Evolutionary conservation across 2,797 vertebrate species (phyloP), one percentile per base, ranked within the genome.

Genomic region (Graptemys geographica): DNA sequence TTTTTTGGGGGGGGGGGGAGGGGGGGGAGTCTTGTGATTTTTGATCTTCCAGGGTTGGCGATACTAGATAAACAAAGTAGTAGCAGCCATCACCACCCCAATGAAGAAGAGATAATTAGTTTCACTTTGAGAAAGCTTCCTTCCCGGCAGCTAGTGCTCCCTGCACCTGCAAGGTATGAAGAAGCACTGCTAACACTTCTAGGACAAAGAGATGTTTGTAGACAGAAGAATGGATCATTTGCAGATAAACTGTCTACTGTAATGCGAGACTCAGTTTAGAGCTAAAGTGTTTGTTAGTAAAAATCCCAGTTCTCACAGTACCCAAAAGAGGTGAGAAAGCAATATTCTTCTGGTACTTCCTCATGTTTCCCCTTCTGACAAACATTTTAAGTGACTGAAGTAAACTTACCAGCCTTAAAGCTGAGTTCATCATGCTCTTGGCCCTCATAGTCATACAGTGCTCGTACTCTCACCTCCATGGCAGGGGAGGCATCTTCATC

Each of bases 371-470:
- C 41, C 51, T 59, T 91, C 72, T 37, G 33, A 16, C 4, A 47
- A 81, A 4, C 69, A 41, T n/a, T 91, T 85, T 21, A 25, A 62
- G 11, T 5, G 18, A 91, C 62, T 1, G 10, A 28, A 52, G 47
- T 55, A 49, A 59, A 96, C 98, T 96, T 97, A 99, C 99, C 99
- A 86, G 99, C 99, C 98, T 99, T 99, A 97, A 99, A 99, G 97
- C 98, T 99, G 81, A 99, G 99, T 97, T 99, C 99, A 12, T 99
- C 99, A 49, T 99, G 99, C 94, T 99, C 99, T 97, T 99, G 99
- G 10, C 99, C 99, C 52, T 99, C 99, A 0, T 99, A 99, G 98
- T 99, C 99, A 2, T 99, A 99, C 8, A 99, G 98, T 0, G 99
- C 99, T 80, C 98, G 98, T 56, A 99, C 99, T 15, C 98, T 98